Base-by-base conservation (phyloP, 2,888 invertebrate genomes). In the Odontocolon sp. region DNA sequence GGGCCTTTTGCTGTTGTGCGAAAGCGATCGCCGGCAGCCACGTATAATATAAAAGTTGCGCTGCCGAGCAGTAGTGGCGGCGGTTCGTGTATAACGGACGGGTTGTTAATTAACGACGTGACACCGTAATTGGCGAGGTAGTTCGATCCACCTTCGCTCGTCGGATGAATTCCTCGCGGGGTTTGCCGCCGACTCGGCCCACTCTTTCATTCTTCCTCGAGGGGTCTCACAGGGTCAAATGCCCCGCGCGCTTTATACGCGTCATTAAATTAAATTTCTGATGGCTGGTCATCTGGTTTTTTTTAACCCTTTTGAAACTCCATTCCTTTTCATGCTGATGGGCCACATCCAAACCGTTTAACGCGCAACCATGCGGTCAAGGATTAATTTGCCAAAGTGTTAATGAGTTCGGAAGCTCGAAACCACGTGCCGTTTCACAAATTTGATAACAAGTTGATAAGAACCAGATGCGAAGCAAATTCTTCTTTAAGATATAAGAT, bases 241-340 rank as follows among this genome's bases (percentile, higher is more conserved):
- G 78, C 77, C 77, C 77, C 70, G 69, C 80, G 76, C 81, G 81
- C 80, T 64, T 73, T 77, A 73, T 66, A 77, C 81, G 75, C 83
- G 75, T 86, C 86, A 81, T 85, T 85, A 84, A 85, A 86, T 86
- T 86, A 84, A 86, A 84, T 85, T 86, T 86, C 77, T 61, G 80
- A 79, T 79, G 77, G 83, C 73, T 45, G 23, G 61, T 73, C 73
- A 72, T 56, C 56, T 54, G 59, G n/a, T 16, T 56, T 11, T 26
- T 26, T 6, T 18, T 21, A 6, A 23, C n/a, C 16, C 38, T 1
- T 50, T 31, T 33, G 4, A 50, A 57, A 63, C 56, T 66, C 28
- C 14, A n/a, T 45, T 14, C 36, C 33, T 47, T 42, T 59, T 42
- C 50, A 23, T 26, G 2, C 23, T 16, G 8, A n/a, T 14, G 54